These are phyloP conservation scores for Drosophila kuntzei DNA, from an alignment of 2,888 invertebrate species.

Conservation along the genomic window DNA sequence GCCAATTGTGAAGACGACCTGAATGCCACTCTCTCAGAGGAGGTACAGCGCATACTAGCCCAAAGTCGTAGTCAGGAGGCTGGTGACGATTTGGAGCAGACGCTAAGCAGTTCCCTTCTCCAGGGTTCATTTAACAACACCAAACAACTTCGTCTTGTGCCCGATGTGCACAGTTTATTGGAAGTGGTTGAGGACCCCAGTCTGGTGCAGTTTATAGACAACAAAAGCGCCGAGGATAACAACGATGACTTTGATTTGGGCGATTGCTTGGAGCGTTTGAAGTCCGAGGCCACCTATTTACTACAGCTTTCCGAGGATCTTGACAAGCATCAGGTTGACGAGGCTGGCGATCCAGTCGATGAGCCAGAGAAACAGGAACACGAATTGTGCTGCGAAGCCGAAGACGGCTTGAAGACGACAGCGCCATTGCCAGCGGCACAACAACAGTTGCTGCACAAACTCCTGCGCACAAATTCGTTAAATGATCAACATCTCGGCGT, in stretches of 20 bases:
- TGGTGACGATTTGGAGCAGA: conserved; percentile 67
- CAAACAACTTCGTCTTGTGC: conserved; percentile 90
- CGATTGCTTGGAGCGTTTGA: conserved; percentile 89
- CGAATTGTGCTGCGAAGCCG: conserved; percentile 72
- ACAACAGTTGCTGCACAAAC: conserved; percentile 66
- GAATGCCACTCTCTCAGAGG: conserved; percentile 90
- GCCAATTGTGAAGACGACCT: conserved; percentile 92
- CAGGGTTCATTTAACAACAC: conserved; percentile 64
- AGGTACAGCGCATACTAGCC: conserved; percentile 81
- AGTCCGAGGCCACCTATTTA: conserved; percentile 90
- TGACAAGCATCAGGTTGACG: conserved; percentile 59
- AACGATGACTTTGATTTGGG: conserved; percentile 87
- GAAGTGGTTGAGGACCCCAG: conserved; percentile 88
- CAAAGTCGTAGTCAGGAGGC: conserved; percentile 75
- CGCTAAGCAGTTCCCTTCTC: conserved; percentile 70
- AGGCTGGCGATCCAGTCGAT: conserved; percentile 71
- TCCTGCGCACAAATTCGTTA: conserved; percentile 82
- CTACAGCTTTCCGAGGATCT: conserved; percentile 87
- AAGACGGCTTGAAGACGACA: conserved; percentile 73
- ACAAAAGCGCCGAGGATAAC: conserved; percentile 86
- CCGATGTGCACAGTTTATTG: conserved; percentile 88
- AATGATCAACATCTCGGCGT: conserved; percentile 81
- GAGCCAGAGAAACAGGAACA: conserved; percentile 74
- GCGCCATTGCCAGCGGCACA: conserved; percentile 38
- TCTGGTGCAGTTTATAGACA: conserved; percentile 87